Base-by-base conservation (phyloP, 2,888 invertebrate species). In the Drosophila neonasuta region DNA sequence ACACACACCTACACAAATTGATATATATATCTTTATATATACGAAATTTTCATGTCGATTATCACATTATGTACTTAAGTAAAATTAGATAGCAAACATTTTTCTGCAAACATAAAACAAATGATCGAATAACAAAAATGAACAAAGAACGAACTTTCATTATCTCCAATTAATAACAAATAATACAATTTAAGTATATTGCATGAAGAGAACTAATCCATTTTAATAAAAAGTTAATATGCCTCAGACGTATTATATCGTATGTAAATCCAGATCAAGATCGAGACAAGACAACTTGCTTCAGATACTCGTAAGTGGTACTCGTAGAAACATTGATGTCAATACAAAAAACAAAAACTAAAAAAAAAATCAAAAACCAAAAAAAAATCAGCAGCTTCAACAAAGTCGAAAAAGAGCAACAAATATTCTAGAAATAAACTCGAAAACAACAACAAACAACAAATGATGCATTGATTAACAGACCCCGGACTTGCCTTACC, bases 51-150 rank as follows among this genome's bases (percentile, higher is more conserved):
- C 81, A 82, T 71, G 87, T 82, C 87, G 85, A 84, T 82, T 82
- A 84, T 77, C 68, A 74, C 68, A 55, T 83, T 69, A 68, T 69
- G 65, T 80, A 74, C 65, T 71, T 77, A 74, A 61, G 61, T 71
- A 61, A 64, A 80, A 50, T 77, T 86, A 82, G 81, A 82, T 86
- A 82, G 87, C 71, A 79, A 54, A 84, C 85, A 84, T 81, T 84
- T 86, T 79, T 81, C 81, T 74, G 83, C 66, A 68, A 56, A 56
- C 62, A 36, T 50, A 39, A 48, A 44, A 59, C 20, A 20, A 68
- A 46, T 11, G 11, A 34, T 11, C 34, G 34, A 34, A 36, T n/a
- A 13, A 34, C 42, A 55, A 59, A 58, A 24, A 24, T 24, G 20
- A 49, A 48, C 49, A 36, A 30, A 45, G 9, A 17, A 39, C n/a